A percentile compares a stretch with the other conserved stretches of the same genome.
These are phyloP conservation scores for Eublepharis macularius DNA, from an alignment of 2,113 vertebrate species.

Conservation along the genomic window DNA sequence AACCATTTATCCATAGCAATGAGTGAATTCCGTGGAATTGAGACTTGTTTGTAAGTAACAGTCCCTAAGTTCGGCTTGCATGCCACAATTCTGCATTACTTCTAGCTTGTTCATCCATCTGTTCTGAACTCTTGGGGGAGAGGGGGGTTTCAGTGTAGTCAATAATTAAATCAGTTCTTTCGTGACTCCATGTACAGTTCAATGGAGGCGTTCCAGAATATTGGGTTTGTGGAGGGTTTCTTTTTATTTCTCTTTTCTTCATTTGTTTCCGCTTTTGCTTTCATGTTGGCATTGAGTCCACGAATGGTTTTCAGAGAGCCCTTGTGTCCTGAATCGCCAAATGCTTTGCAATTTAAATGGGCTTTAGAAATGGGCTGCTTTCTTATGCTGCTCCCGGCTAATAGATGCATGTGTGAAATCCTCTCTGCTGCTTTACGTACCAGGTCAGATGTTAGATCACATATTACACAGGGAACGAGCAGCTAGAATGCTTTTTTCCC, in stretches of 20 bases:
- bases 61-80: background rate
- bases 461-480: constrained; percentile 7
- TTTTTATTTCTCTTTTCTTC: background rate
- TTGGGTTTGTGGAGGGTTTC: background rate
- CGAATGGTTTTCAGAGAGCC: background rate
- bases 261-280: constrained; percentile 15
- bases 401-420: background rate
- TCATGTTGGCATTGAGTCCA: background rate
- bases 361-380: background rate
- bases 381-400: constrained; percentile 17
- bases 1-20: no score
- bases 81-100: background rate
- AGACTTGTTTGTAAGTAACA: background rate
- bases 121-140: background rate
- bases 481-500: background rate
- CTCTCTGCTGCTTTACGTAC: background rate
- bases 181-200: background rate
- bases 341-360: background rate
- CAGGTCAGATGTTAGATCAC: constrained; percentile 31
- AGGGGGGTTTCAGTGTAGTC: background rate
- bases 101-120: background rate
- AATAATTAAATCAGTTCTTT: background rate
- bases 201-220: background rate
- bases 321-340: background rate
- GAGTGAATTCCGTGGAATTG: no score